Evolutionary conservation across 1,140 invertebrate species (phyloP).

Genomic region (Trichonephila clavipes): DNA sequence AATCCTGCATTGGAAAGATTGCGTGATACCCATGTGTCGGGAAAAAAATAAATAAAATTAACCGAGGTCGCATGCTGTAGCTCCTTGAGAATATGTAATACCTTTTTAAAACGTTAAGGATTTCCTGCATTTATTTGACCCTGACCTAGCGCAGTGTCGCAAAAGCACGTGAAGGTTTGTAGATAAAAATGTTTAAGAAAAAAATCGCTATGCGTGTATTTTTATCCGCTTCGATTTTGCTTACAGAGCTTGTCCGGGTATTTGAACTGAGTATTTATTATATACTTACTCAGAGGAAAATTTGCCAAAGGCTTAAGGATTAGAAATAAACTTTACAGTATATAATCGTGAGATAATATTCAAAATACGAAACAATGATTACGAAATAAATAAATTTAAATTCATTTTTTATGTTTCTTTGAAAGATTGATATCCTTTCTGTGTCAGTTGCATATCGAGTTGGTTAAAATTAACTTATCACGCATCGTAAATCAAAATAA

Average conservation of each 20-base stretch:
- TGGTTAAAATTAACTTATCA: too few species aligned
- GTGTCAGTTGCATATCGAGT: not conserved
- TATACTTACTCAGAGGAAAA: not conserved
- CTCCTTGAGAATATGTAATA: conserved; percentile 8
- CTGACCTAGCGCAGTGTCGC: conserved; percentile 41
- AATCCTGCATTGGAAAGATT: not conserved
- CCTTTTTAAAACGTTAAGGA: conserved; percentile 34
- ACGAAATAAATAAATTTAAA: not conserved
- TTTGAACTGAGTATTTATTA: not conserved
- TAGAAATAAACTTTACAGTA: not conserved
- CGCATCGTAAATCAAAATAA: too few species aligned
- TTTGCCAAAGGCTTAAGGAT: not conserved
- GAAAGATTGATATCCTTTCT: not conserved
- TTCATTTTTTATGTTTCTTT: not conserved
- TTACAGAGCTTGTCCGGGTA: not conserved
- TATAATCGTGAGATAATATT: not conserved
- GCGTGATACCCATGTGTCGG: conserved; percentile 18
- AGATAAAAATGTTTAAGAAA: not conserved
- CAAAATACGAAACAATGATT: not conserved
- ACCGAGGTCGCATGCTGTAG: not conserved
- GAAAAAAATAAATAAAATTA: not conserved
- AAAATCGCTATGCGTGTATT: not conserved
- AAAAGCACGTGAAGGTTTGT: not conserved
- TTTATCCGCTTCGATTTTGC: not conserved
- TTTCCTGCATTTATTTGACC: conserved; percentile 48